Base-by-base conservation (phyloP, 2,113 vertebrate genomes). In the Chionodraco myersi region DNA sequence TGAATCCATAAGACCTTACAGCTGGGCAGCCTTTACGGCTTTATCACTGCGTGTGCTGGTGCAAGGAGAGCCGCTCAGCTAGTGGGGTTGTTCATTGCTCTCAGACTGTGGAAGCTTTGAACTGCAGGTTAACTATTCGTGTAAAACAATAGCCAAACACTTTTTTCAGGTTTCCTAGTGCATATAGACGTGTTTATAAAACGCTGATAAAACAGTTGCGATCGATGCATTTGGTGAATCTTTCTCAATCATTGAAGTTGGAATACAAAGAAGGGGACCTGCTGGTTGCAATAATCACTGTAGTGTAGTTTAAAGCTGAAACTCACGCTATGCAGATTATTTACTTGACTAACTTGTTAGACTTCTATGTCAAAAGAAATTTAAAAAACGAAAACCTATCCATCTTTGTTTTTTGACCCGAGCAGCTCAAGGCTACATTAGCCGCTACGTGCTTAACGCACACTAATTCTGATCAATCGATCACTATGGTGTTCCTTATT, bases 1-100 rank as follows among this genome's bases (percentile, higher is more conserved):
- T 59, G 30, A 70, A 70, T 69, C 70, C 64, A n/a, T 51, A 60
- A 62, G 21, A 52, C 21, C 34, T 34, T 45, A 64, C 11, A 53
- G 60, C 77, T 57, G 36, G 41, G 14, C 16, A 3, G 16, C 8
- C 18, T 49, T 23, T 13, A 47, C 45, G 18, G 41, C 63, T 54
- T 0, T 56, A 48, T 66, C 41, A 49, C 21, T 53, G 47, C 47
- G 12, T 68, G 12, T n/a, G 11, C 61, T 23, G 41, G 14, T 66
- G 47, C 47, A 45, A 5, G 30, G 63, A 71, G 51, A 51, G 75
- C 30, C 62, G 51, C 34, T 70, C 34, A 62, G 10, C 77, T 51
- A 56, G 30, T 51, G 5, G 67, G 11, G 72, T 30, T 71, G 21
- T 26, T 44, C 0, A 4, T 15, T 13, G 1, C 14, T 23, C 21